These are phyloP conservation scores for Paradisaea rubra DNA, from an alignment of 2,113 vertebrate species.

Conservation along the genomic window DNA sequence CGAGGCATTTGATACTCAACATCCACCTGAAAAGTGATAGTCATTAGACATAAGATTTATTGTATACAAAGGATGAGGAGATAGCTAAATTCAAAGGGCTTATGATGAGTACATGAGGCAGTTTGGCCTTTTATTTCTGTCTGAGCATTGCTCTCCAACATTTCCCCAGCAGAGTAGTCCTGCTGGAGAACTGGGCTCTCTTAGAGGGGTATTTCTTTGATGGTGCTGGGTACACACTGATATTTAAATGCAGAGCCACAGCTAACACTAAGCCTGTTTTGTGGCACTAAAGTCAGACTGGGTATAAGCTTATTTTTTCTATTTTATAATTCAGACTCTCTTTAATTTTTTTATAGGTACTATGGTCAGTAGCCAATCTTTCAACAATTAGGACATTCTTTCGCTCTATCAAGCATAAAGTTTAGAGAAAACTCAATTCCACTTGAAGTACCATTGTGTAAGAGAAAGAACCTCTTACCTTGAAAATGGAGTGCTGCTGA, in stretches of 20 bases:
- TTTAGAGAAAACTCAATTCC: slow-evolving; percentile 1
- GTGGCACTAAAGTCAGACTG: background rate
- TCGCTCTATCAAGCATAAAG: background rate
- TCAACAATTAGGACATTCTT: background rate
- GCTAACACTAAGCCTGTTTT: background rate
- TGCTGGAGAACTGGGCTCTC: background rate
- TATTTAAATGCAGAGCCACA: background rate
- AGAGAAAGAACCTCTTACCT: background rate
- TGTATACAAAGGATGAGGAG: background rate
- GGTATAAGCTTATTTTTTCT: background rate
- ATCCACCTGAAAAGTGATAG: background rate
- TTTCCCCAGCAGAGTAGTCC: background rate
- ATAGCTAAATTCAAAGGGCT: background rate
- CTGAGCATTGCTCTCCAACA: background rate
- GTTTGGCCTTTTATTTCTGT: background rate
- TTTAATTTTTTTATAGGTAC: background rate
- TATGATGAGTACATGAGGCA: background rate
- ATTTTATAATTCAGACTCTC: background rate
- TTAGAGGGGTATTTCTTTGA: background rate
- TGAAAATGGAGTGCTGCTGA: background rate
- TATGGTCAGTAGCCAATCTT: background rate
- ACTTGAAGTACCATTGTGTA: background rate
- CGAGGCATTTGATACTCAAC: background rate
- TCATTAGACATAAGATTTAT: background rate
- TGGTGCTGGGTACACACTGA: background rate